These are phyloP conservation scores for Etheostoma spectabile DNA, from an alignment of 2,113 vertebrate species.

Conservation along the genomic window DNA sequence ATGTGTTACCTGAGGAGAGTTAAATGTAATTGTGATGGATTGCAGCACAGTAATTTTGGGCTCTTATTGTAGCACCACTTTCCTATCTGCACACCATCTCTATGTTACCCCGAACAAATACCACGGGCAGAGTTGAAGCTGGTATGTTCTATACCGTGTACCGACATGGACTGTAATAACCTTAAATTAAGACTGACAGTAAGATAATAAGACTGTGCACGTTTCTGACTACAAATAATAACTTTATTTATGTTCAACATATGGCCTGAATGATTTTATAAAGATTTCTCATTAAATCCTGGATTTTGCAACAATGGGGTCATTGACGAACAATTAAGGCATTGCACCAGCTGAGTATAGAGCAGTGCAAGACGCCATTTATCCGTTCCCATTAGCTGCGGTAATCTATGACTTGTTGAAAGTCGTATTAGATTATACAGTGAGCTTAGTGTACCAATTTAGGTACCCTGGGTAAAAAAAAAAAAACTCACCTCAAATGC, in stretches of 20 bases:
- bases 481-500: conserved; percentile 54
- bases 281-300: conserved; percentile 56
- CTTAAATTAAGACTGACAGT: conserved; percentile 27
- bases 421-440: conserved; percentile 61
- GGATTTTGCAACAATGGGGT: conserved; percentile 70
- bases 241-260: conserved; percentile 54
- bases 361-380: conserved; percentile 47
- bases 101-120: neutral
- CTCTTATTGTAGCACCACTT: neutral
- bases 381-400: conserved; percentile 62
- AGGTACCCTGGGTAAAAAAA: conserved; percentile 36
- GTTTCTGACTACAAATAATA: conserved; percentile 22
- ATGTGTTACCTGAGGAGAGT: neutral
- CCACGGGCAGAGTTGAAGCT: neutral
- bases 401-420: conserved; percentile 71
- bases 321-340: conserved; percentile 59
- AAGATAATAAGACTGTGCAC: conserved; percentile 10
- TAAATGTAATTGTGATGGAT: neutral
- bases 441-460: conserved; percentile 58
- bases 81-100: neutral
- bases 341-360: conserved; percentile 55
- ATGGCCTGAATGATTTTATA: conserved; percentile 59
- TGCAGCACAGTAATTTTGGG: neutral
- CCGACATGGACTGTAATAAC: neutral
- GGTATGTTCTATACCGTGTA: conserved; percentile 7